Evolutionary conservation across 2,113 vertebrate species (phyloP), one percentile per base, ranked within the genome.

Genomic region (Bubo scandiacus): DNA sequence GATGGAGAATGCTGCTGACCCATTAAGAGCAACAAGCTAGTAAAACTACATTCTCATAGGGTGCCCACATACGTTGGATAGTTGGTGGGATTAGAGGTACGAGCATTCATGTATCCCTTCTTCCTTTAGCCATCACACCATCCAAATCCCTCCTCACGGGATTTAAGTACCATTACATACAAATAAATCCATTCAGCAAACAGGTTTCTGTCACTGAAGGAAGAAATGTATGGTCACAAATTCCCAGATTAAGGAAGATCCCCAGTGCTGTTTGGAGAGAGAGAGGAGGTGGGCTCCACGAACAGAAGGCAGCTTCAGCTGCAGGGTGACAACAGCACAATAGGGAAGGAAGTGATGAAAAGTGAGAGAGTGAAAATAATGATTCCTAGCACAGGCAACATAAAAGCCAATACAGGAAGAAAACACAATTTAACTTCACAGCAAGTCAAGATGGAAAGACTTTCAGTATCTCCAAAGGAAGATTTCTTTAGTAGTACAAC

Each of bases 241-340:
- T 11, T 55, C 58, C 42, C 66, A 57, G 42, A n/a, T 25, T 13
- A 61, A 43, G 27, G 72, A 32, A 40, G 42, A 34, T 27, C 40
- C 77, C 59, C 45, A 34, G 51, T 5, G 15, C 74, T 42, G 45
- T 18, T 9, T 34, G 70, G 25, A 21, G 51, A 67, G 22, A 67
- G 22, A 13, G n/a, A 17, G 40, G 40, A 61, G 27, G 34, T 22
- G 38, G 14, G 25, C 17, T 51, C 61, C 12, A 17, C 0, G 2
- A 43, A 27, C 2, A 1, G 29, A n/a, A 67, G 12, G 43, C 0
- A 0, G 74, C 38, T 71, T 54, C 21, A 12, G 58, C 58, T 52
- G 21, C 2, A 61, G 59, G 27, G 45, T 47, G 63, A 63, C 0
- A 0, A 59, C 68, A 66, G 45, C 2, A 6, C 18, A 36, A 2